Evolutionary conservation across 2,113 vertebrate genomes (phyloP).

Genomic region (chimpanzee (Pan troglodytes)): NHGRI_mPanTro3-v2.1_pri NC_072416.2:15760501-15761000

Average conservation of each 20-base stretch:
- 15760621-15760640: background rate
- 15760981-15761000: conserved; percentile 21
- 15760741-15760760: conserved; percentile 10
- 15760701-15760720: background rate
- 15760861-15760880: conserved; percentile 38
- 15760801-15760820: conserved; percentile 27
- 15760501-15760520: background rate
- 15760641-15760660: background rate
- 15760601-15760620: background rate
- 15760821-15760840: conserved; percentile 47
- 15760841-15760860: conserved; percentile 64
- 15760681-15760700: background rate
- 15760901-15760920: conserved; percentile 47
- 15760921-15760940: conserved; percentile 46
- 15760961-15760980: background rate
- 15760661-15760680: background rate
- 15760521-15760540: background rate
- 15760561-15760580: background rate
- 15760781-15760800: conserved; percentile 51
- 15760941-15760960: conserved; percentile 56
- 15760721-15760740: conserved; percentile 27
- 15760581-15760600: background rate
- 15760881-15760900: conserved; percentile 52
- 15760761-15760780: background rate
- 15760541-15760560: background rate